Evolutionary conservation across 2,113 vertebrate species (phyloP).

Genomic region (Prietella phreatophila): DNA sequence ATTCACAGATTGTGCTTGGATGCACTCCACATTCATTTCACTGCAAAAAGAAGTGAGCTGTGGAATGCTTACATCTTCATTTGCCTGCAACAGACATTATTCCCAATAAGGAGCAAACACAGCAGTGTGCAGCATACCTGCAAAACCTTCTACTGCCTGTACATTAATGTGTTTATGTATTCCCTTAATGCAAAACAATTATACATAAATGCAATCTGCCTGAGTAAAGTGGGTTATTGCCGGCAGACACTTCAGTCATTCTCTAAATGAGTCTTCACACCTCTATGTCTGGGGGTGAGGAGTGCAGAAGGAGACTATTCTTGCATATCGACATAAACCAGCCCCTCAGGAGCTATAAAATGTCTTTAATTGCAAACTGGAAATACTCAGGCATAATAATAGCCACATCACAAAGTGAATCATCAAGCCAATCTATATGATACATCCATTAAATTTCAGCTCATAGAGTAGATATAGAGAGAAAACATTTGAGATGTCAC

Average conservation of each 20-base stretch:
- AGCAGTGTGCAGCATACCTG: slow-evolving; percentile 14
- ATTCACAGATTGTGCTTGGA: slow-evolving; percentile 45
- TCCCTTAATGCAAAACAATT: slow-evolving; percentile 15
- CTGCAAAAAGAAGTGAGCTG: slow-evolving; percentile 29
- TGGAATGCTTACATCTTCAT: slow-evolving; percentile 44
- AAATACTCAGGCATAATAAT: slow-evolving; percentile 58
- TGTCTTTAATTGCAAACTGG: slow-evolving; percentile 56
- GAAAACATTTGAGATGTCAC: slow-evolving; percentile 40
- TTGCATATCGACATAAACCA: slow-evolving; percentile 45
- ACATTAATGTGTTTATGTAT: slow-evolving; percentile 1
- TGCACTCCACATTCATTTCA: slow-evolving; percentile 52
- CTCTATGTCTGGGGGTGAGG: slow-evolving; percentile 9
- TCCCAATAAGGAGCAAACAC: slow-evolving; percentile 9
- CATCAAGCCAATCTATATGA: slow-evolving; percentile 58
- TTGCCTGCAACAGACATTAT: slow-evolving; percentile 27
- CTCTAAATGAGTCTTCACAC: slow-evolving; percentile 41
- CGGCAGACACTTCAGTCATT: slow-evolving; percentile 26
- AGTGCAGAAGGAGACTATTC: slow-evolving; percentile 28
- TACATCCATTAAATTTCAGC: slow-evolving; percentile 53
- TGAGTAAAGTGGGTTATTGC: slow-evolving; percentile 28
- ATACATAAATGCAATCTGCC: slow-evolving; percentile 33
- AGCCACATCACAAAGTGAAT: slow-evolving; percentile 56
- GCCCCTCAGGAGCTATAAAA: slow-evolving; percentile 56
- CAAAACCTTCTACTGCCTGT: slow-evolving; percentile 12
- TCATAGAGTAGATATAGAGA: slow-evolving; percentile 24